Evolutionary conservation across 1,140 invertebrate species (phyloP).

Genomic region (Drosophila nigrodunni): DNA sequence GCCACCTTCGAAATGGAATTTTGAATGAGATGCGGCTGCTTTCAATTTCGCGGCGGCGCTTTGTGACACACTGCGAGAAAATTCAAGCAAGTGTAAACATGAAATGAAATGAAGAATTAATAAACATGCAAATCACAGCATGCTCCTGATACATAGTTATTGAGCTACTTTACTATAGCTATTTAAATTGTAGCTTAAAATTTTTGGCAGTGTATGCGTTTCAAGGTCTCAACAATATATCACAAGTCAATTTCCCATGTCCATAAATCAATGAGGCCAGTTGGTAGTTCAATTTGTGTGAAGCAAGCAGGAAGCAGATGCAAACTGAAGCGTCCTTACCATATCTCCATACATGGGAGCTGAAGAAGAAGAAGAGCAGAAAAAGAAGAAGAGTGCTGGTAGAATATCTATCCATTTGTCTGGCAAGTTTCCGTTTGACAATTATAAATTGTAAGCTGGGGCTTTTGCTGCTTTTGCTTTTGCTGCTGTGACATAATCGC

Average conservation of each 20-base stretch:
- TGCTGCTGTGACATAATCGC: constrained; percentile 78
- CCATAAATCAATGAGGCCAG: constrained; percentile 64
- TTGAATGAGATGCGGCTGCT: constrained; percentile 38
- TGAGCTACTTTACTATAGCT: too few species aligned
- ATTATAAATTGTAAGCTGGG: constrained; percentile 79
- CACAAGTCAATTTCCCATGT: constrained; percentile 76
- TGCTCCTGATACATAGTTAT: too few species aligned
- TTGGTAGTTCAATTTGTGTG: constrained; percentile 60
- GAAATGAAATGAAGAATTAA: too few species aligned
- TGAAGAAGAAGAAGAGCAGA: neutral
- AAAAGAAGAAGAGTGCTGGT: neutral
- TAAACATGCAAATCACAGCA: too few species aligned
- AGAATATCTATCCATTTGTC: constrained; percentile 68
- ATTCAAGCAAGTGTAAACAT: neutral
- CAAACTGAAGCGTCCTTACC: constrained; percentile 1
- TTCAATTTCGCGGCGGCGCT: constrained; percentile 33
- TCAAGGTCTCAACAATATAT: constrained; percentile 73
- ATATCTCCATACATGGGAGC: neutral
- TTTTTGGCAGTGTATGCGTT: constrained; percentile 23
- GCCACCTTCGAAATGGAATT: constrained; percentile 50
- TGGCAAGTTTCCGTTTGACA: constrained; percentile 68
- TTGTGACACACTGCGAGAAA: constrained; percentile 14
- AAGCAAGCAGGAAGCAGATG: constrained; percentile 19
- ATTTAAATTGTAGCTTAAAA: too few species aligned
- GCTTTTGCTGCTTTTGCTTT: constrained; percentile 33